These are phyloP conservation scores for Theocolax elegans DNA, from an alignment of 1,140 invertebrate species.

Conservation along the genomic window DNA sequence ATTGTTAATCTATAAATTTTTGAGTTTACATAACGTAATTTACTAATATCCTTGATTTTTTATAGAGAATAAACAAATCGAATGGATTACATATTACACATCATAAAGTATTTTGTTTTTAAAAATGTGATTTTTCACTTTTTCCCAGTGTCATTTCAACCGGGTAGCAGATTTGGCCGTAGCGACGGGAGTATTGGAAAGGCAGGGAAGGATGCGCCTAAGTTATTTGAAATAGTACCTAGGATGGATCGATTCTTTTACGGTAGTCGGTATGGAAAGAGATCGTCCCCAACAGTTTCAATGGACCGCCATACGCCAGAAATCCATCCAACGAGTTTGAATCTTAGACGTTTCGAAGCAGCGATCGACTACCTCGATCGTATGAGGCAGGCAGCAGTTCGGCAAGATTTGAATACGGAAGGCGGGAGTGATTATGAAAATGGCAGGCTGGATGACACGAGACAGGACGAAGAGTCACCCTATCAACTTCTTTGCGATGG, in stretches of 20 bases:
- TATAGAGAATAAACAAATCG: no score
- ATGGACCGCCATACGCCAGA: background rate
- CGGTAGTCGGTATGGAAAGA: constrained; percentile 54
- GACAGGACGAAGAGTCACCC: background rate
- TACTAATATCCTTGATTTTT: no score
- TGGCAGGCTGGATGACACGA: background rate
- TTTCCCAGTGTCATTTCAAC: no score
- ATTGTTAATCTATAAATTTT: no score
- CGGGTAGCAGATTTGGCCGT: constrained; percentile 39
- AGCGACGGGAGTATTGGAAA: background rate
- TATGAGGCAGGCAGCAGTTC: background rate
- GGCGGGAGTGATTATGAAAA: no score
- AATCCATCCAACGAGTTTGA: background rate
- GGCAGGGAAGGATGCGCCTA: constrained; percentile 1
- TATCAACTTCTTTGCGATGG: background rate
- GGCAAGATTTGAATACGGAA: no score
- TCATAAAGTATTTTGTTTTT: no score
- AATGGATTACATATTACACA: no score
- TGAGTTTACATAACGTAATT: no score
- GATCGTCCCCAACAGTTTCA: constrained; percentile 14
- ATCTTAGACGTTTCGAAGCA: background rate
- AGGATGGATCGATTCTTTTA: constrained; percentile 49
- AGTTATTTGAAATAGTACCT: constrained; percentile 44
- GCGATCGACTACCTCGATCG: constrained; percentile 1
- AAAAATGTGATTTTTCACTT: no score